Base-by-base conservation (phyloP, 1,140 invertebrate genomes). In the Drosophila bifasciata region DNA sequence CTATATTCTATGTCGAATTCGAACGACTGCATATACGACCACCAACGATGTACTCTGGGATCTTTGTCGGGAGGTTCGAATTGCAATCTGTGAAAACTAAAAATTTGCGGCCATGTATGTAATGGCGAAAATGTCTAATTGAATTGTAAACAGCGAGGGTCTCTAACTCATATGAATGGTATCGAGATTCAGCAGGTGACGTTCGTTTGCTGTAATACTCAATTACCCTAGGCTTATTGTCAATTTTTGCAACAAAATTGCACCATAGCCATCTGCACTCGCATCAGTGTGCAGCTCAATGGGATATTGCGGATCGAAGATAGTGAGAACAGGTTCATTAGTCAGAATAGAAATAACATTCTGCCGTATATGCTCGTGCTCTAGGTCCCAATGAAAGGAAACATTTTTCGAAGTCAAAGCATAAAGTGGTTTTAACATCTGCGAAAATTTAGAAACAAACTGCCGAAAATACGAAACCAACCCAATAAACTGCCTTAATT, bases 101-200 rank as follows among this genome's bases (percentile, higher is more conserved):
- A 48, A 70, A 66, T 46, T 64, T 28, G 23, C 23, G 62, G 9
- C 55, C 55, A 13, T 55, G 61, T n/a, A 71, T 52, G 48, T 66
- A 71, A 59, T 59, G 62, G n/a, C 53, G 36, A 16, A 53, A 59
- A 15, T 59, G 62, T 5, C 59, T 66, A 1, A 67, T 57, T 19
- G 23, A 41, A 23, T 67, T 73, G 4, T 56, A 39, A 5, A 64
- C 67, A 13, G 48, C 32, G 13, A 48, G 17, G 4, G 53, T 59
- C 62, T 66, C 53, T 4, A 53, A 28, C 36, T 66, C 49, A 7
- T 59, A 59, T n/a, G 53, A 71, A 21, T 66, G 49, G 36, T 66
- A 71, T 53, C 46, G 57, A 11, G 68, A 15, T 58, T 68, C 25
- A 17, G n/a, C 49, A 8, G 43, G 44, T 17, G 49, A 55, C 0